Percentiles rank a stretch among this genome's conserved stretches.
Evolutionary conservation across 2,888 invertebrate genomes (phyloP).

Genomic region (Chouioia cunea): DNA sequence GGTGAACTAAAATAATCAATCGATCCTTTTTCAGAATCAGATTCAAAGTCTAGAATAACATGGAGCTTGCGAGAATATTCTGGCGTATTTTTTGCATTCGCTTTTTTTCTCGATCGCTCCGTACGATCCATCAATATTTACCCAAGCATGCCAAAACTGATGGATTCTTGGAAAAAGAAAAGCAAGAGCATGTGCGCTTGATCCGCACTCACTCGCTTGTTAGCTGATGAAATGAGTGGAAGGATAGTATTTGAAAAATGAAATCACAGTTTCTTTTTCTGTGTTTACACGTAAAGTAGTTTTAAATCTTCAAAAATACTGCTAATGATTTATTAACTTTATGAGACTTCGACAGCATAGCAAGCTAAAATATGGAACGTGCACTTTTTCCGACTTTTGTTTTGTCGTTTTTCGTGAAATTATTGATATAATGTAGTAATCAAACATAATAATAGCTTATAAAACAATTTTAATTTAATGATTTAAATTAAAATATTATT

Average conservation of each 20-base stretch:
- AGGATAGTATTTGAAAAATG: too few species aligned
- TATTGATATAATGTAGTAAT: too few species aligned
- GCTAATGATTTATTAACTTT: background rate
- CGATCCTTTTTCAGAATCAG: constrained; percentile 3
- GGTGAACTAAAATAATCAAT: background rate
- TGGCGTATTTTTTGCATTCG: background rate
- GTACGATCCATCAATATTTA: constrained; percentile 23
- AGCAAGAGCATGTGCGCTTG: background rate
- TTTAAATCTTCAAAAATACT: too few species aligned
- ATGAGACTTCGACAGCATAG: constrained; percentile 4
- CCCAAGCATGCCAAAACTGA: constrained; percentile 11
- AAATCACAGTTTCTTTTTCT: too few species aligned
- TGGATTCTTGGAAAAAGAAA: constrained; percentile 1
- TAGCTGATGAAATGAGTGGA: background rate
- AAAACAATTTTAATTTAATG: too few species aligned
- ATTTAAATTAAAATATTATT: too few species aligned
- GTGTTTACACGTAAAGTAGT: too few species aligned
- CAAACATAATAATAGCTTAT: too few species aligned
- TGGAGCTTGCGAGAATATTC: constrained; percentile 5
- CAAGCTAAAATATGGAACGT: too few species aligned
- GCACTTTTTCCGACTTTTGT: too few species aligned
- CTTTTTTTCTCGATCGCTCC: background rate
- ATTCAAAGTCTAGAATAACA: constrained; percentile 12
- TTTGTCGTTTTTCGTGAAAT: too few species aligned
- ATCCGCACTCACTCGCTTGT: constrained; percentile 13